Evolutionary conservation across 2,797 vertebrate species (phyloP).

Genomic region (Malurus splendens): DNA sequence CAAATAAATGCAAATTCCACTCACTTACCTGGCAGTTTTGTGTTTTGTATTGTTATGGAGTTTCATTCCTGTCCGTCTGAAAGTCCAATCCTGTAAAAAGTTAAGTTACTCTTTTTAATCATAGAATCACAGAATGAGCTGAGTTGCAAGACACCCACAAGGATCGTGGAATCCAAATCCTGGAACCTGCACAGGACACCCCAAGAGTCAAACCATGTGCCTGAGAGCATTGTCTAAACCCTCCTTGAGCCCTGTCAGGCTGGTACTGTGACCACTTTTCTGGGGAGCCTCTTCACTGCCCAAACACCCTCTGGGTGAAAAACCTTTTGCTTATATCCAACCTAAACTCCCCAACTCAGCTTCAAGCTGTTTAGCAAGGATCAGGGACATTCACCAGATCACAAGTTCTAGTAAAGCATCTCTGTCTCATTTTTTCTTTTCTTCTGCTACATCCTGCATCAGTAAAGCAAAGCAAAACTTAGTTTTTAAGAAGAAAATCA

Average conservation of each 20-base stretch:
- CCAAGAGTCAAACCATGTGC: background rate
- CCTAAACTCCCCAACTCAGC: background rate
- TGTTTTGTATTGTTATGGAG: constrained; percentile 4
- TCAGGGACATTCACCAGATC: background rate
- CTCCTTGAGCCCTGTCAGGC: background rate
- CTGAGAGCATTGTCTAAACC: background rate
- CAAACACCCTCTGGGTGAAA: rapidly evolving
- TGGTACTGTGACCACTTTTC: background rate
- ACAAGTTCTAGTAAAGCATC: background rate
- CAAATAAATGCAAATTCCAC: background rate
- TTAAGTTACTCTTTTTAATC: background rate
- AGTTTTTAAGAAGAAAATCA: background rate
- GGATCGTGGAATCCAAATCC: background rate
- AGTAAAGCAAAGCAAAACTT: background rate
- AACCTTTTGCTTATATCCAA: background rate
- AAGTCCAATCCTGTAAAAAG: background rate
- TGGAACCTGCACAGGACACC: background rate
- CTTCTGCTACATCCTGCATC: background rate
- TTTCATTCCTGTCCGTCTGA: background rate
- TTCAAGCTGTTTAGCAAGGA: background rate
- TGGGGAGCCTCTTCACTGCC: background rate
- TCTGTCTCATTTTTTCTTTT: background rate
- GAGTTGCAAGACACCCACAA: background rate
- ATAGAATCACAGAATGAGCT: background rate
- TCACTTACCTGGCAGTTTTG: background rate